Base-by-base conservation (phyloP, 1,140 invertebrate species). In the Drosophila bocki region DNA sequence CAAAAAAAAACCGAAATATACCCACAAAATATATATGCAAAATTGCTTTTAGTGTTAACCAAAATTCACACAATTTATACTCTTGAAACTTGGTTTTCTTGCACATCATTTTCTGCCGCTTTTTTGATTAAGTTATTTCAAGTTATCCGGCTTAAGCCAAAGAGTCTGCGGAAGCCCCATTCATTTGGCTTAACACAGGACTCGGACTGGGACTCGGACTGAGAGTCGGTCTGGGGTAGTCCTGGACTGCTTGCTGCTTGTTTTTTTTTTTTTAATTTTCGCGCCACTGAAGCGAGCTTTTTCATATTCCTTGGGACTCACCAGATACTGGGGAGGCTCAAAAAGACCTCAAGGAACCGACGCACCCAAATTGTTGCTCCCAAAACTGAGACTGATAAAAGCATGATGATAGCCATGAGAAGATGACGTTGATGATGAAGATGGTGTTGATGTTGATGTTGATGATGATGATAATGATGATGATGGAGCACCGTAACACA, bases 401-500 rank as follows among this genome's bases (percentile, higher is more conserved):
- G 19, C 12, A 35, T 37, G 51, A 54, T 37, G n/a, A 33, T 35
- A 29, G 17, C 42, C 42, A 44, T 29, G 5, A 29, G 26, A 29
- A 29, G 26, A n/a, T n/a, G 29, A 29, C 29, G 50, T 17, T 33
- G 32, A 3, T 11, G 29, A 7, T 53, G 22, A 4, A 7, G 45
- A 26, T 15, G 12, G 22, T 22, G 22, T 22, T 22, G 22, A 22
- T 22, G 22, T 22, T 22, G 22, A 12, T 13, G 42, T 5, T 19
- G 42, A 13, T 12, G 50, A 8, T 35, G 50, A 13, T 15, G 19
- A 37, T 54, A 17, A 3, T 9, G 35, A 37, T 35, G 33, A 13
- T 9, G 15, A 32, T 54, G 51, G 17, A 37, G 19, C 35, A 56
- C 53, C 53, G 53, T 39, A 56, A 56, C 53, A 56, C 53, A 56